Evolutionary conservation across 2,888 invertebrate genomes (phyloP).

Genomic region (Fabriciana adippe): DNA sequence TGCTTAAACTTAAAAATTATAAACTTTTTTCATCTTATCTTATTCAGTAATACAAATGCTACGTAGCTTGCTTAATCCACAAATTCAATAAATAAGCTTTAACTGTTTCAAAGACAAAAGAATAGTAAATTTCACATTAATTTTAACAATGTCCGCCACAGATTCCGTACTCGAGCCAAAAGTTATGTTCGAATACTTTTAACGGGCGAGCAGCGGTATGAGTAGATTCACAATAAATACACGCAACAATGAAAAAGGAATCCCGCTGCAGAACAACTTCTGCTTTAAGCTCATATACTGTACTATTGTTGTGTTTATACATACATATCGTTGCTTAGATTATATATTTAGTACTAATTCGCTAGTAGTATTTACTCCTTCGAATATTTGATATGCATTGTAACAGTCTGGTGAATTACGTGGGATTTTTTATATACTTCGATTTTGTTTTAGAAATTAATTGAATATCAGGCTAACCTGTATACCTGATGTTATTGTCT

Average conservation of each 20-base stretch:
- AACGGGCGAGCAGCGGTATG: slow-evolving; percentile 71
- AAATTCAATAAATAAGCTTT: slow-evolving; percentile 9
- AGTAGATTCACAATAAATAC: slow-evolving; percentile 83
- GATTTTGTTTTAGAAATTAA: no score
- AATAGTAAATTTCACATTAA: slow-evolving; percentile 34
- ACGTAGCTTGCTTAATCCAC: not conserved
- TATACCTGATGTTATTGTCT: no score
- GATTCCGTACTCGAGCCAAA: slow-evolving; percentile 59
- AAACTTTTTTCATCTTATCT: no score
- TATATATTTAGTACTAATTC: slow-evolving; percentile 1
- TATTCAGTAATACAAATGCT: no score
- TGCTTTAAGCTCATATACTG: slow-evolving; percentile 65
- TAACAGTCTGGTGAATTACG: no score
- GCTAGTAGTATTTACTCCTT: no score
- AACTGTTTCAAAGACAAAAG: slow-evolving; percentile 16
- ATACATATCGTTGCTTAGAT: slow-evolving; percentile 26
- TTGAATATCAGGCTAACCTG: no score
- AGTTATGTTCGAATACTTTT: slow-evolving; percentile 80
- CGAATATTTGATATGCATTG: no score
- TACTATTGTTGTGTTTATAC: slow-evolving; percentile 36
- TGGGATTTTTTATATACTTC: no score
- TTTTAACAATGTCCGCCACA: slow-evolving; percentile 40
- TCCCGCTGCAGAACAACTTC: slow-evolving; percentile 79
- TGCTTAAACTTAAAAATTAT: no score
- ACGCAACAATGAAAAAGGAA: slow-evolving; percentile 82